A percentile compares a stretch with the other conserved stretches of the same genome.
Conservation (phyloP, 2,797 vertebrate species). For the Acanthis flammea region DNA sequence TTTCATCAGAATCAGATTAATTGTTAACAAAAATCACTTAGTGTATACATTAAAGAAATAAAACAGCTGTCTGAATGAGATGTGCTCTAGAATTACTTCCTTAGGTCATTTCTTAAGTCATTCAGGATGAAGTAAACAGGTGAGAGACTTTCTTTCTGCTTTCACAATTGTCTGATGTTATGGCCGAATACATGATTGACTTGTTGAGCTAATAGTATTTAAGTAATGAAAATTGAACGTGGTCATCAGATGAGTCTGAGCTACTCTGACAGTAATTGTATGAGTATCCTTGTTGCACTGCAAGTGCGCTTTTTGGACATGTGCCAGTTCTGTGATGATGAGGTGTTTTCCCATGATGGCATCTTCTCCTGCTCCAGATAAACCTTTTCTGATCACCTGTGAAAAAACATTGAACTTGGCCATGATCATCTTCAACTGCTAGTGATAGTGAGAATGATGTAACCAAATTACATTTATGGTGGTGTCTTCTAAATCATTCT, state of each 20-base stretch:
- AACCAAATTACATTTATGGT: neutral
- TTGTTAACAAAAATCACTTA: neutral
- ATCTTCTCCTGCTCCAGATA: neutral
- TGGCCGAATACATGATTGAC: neutral
- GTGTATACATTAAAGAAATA: neutral
- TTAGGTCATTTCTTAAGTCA: neutral
- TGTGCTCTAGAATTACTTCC: neutral
- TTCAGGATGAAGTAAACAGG: neutral
- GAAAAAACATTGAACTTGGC: neutral
- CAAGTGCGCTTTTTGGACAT: neutral
- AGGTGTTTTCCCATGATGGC: neutral
- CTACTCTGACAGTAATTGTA: neutral
- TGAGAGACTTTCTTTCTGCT: neutral
- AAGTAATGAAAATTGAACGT: neutral
- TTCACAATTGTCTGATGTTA: neutral
- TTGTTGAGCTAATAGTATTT: neutral
- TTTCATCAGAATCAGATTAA: neutral
- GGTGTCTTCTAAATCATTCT: neutral
- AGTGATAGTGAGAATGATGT: neutral
- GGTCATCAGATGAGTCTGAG: neutral
- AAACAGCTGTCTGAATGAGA: neutral
- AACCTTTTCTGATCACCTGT: neutral
- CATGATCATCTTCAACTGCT: neutral
- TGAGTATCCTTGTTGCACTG: neutral
- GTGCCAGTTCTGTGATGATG: neutral